Base-by-base conservation (phyloP, 2,797 vertebrate genomes). In the Neosalanx taihuensis region DNA sequence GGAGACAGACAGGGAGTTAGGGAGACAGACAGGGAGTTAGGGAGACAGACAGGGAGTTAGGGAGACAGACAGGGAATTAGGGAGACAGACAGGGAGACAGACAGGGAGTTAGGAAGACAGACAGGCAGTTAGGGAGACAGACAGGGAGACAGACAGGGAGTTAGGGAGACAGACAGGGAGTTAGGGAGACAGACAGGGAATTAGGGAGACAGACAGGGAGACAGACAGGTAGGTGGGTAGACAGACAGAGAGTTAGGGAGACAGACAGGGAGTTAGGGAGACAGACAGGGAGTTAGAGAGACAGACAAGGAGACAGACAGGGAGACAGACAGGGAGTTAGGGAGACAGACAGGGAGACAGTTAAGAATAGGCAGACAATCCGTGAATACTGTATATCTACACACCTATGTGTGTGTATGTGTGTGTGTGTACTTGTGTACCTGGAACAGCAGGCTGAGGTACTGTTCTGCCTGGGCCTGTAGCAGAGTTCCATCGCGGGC, bases 371-470 rank as follows among this genome's bases (percentile, higher is more conserved):
- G 7, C 5, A 35, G 33, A 37, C 35, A 37, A 37, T 37, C 35
- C 35, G 1, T n/a, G 10, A 18, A 26, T 26, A 26, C 6, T 23
- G 49, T 7, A 4, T 13, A 12, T 37, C 12, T 23, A 6, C 56
- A 35, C 2, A 51, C 4, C 6, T 23, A 13, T 29, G 62, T 46
- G 49, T 17, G 20, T 57, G 26, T 35, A 59, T 64, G 3, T 51
- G 9, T 26, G 30, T 56, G 2, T 20, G 30, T 13, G 15, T 9
- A 56, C 1, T 6, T 12, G 7, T 84, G 13, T 81, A 97, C 98
- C 96, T 99, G 96, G 79, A 97, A 98, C 49, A 97, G 89, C 57
- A 99, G 90, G 7, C 92, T 95, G 79, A 92, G 96, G 86, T 96
- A 95, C 81, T 98, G 94, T 64, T 95, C 97, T 0, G 95, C 95